Evolutionary conservation across 2,797 vertebrate genomes (phyloP).

Genomic region (Numenius phaeopus): DNA sequence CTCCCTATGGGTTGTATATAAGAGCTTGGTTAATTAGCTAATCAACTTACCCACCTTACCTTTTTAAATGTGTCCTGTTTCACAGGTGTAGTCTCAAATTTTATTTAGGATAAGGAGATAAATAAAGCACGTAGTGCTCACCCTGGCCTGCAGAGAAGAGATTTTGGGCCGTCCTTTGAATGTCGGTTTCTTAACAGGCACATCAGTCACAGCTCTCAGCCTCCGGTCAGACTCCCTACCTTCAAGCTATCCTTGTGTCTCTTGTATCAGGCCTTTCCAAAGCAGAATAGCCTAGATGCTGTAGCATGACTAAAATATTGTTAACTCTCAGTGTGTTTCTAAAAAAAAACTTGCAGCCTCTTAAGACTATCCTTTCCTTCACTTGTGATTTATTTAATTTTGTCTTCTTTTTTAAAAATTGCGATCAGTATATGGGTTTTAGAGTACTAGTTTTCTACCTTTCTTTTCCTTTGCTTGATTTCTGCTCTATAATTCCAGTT

Average conservation of each 20-base stretch:
- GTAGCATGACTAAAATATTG: not conserved
- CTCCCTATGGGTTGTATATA: slow-evolving; percentile 75
- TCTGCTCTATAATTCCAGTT: not conserved
- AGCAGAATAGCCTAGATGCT: not conserved
- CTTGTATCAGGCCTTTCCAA: not conserved
- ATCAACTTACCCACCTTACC: slow-evolving; percentile 62
- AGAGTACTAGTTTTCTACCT: not conserved
- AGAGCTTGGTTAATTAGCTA: slow-evolving; percentile 73
- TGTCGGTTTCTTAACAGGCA: not conserved
- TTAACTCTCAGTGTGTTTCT: not conserved
- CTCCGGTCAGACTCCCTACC: not conserved
- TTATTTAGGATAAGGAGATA: slow-evolving; percentile 67
- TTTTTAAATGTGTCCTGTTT: slow-evolving; percentile 69
- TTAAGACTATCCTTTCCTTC: not conserved
- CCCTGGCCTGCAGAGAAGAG: not conserved
- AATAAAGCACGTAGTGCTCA: slow-evolving; percentile 54
- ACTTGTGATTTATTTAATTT: not conserved
- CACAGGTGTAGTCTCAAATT: slow-evolving; percentile 63
- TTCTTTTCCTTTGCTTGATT: not conserved
- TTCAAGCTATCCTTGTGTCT: not conserved
- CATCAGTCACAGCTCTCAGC: not conserved
- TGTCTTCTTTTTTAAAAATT: not conserved
- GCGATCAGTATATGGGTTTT: not conserved
- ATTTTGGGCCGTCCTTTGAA: slow-evolving; percentile 39
- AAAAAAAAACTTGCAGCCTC: not conserved